Evolutionary conservation across 2,797 vertebrate species (phyloP).

Genomic region (Furcifer pardalis): DNA sequence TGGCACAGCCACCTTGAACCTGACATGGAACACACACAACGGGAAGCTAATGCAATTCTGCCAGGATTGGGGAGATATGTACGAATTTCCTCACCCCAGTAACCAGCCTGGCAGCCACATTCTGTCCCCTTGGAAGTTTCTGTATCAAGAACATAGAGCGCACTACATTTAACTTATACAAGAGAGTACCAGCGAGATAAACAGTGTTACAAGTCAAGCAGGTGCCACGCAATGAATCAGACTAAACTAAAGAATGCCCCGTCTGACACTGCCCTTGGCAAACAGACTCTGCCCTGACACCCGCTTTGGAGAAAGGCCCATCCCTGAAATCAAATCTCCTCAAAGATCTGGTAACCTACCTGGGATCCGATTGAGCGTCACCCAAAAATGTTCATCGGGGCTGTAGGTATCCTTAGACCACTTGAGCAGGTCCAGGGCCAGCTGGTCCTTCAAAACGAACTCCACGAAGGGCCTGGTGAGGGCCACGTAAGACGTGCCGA

Average conservation of each 20-base stretch:
- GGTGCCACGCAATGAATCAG: not conserved
- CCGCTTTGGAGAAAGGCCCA: not conserved
- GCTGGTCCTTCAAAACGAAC: conserved; percentile 63
- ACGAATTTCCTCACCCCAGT: too few relatives aligned
- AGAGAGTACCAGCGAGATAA: too few relatives aligned
- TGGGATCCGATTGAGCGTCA: conserved; percentile 74
- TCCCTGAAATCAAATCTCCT: not conserved
- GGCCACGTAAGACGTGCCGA: conserved; percentile 73
- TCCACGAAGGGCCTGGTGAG: conserved; percentile 67
- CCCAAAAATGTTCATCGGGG: conserved; percentile 76
- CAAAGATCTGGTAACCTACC: conserved; percentile 47
- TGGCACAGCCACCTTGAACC: too few relatives aligned
- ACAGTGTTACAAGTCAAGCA: too few relatives aligned
- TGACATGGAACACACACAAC: too few relatives aligned
- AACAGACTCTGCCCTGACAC: not conserved
- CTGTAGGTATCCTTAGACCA: conserved; percentile 76
- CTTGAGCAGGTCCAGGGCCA: conserved; percentile 65
- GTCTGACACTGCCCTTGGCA: not conserved
- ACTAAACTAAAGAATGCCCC: not conserved
- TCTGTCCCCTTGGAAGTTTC: too few relatives aligned
- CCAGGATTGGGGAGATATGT: too few relatives aligned
- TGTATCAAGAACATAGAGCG: too few relatives aligned
- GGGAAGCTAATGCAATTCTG: too few relatives aligned
- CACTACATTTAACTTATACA: too few relatives aligned
- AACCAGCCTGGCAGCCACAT: too few relatives aligned